phyloP scores from a whole-genome alignment of 2,113 vertebrate species.

The Dasyprocta punctata region DNA sequence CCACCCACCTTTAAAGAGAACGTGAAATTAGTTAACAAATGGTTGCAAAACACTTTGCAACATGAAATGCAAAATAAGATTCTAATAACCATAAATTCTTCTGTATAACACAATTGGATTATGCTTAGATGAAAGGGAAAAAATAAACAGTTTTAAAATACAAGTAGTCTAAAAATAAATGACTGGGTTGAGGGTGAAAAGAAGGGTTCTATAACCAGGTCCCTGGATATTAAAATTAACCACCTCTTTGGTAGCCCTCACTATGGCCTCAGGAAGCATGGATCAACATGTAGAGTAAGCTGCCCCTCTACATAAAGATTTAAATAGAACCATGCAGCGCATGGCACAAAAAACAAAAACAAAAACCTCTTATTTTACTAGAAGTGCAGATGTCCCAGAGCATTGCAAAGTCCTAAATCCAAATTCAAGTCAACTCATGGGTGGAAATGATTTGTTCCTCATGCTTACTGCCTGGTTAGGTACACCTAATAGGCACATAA shows the following conservation, averaged over 20 bases:
- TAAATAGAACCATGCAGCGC: not conserved
- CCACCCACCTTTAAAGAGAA: slow-evolving; percentile 28
- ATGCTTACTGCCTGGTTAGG: not conserved
- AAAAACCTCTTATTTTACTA: not conserved
- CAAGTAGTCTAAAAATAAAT: not conserved
- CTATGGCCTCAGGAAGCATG: not conserved
- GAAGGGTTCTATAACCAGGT: not conserved
- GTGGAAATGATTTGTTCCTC: not conserved
- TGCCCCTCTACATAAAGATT: not conserved
- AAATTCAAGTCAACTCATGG: not conserved
- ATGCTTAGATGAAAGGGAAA: not conserved
- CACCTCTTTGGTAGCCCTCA: not conserved
- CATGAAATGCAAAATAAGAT: slow-evolving; percentile 62
- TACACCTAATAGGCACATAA: not conserved
- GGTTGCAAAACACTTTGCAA: slow-evolving; percentile 62
- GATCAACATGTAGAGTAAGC: not conserved
- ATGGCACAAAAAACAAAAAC: not conserved
- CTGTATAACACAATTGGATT: not conserved
- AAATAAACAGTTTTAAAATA: not conserved
- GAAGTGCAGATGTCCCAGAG: not conserved
- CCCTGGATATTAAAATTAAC: slow-evolving; percentile 3
- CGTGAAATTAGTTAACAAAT: slow-evolving; percentile 63
- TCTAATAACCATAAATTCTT: slow-evolving; percentile 44
- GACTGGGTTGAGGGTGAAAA: not conserved
- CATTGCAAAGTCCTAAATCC: slow-evolving; percentile 23